A percentile compares a stretch with the other conserved stretches of the same genome.
Evolutionary conservation across 2,113 vertebrate genomes (phyloP).

Genomic region (Ceyx cyanopectus): DNA sequence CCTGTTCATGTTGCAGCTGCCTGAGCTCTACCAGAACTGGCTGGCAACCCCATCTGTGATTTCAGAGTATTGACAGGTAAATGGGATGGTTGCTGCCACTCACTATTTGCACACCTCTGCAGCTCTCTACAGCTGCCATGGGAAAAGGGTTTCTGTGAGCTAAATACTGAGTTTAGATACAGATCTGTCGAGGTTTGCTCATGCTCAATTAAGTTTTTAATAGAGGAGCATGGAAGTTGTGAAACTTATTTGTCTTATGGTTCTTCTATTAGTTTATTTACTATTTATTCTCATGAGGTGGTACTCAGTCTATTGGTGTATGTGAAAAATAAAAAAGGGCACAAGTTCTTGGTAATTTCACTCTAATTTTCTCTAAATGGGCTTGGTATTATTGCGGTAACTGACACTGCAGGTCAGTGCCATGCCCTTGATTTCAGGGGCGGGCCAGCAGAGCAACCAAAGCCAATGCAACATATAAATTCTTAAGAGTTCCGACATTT

Average conservation of each 20-base stretch:
- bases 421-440: neutral
- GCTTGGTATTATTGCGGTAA: neutral
- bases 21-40: neutral
- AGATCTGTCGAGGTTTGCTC: neutral
- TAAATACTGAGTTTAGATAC: neutral
- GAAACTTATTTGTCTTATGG: neutral
- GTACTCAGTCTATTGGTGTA: neutral
- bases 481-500: neutral
- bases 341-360: neutral
- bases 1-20: neutral
- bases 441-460: neutral
- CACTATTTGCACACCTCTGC: neutral
- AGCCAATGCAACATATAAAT: neutral
- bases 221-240: neutral
- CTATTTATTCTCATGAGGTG: neutral
- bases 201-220: neutral
- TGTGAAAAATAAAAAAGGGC: neutral
- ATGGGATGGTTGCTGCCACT: neutral
- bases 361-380: neutral
- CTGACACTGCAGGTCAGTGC: neutral
- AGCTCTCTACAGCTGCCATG: neutral
- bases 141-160: neutral
- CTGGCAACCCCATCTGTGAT: accelerated
- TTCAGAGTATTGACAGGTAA: neutral
- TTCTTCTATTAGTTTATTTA: neutral